These are phyloP conservation scores for Lucilia cuprina DNA, from an alignment of 1,140 invertebrate species.

Conservation along the genomic window DNA sequence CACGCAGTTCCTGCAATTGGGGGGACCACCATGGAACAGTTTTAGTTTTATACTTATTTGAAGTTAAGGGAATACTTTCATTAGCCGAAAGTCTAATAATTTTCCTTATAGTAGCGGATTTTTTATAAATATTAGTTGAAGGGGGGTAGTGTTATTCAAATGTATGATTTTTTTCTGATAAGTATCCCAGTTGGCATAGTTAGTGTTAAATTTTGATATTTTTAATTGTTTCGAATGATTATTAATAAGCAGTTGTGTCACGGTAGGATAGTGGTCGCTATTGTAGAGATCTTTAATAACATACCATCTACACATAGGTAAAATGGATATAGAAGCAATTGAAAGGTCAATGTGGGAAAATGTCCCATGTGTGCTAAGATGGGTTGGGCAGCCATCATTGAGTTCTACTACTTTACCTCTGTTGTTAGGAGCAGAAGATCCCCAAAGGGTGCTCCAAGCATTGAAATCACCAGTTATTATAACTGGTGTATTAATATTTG, in stretches of 20 bases:
- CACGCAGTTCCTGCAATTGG: neutral
- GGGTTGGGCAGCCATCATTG: neutral
- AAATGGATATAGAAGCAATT: neutral
- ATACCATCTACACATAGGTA: neutral
- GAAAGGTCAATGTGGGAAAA: no score
- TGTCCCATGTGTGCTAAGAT: no score
- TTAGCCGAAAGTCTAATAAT: neutral
- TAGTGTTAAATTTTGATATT: neutral
- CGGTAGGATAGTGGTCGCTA: no score
- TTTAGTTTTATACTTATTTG: neutral
- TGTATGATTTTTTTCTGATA: neutral
- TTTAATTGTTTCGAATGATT: neutral
- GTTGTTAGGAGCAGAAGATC: neutral
- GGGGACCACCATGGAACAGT: neutral
- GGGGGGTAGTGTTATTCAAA: neutral
- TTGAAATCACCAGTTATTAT: neutral
- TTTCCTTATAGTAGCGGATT: neutral
- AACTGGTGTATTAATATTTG: neutral
- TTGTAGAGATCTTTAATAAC: neutral
- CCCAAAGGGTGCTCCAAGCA: neutral
- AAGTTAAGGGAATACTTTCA: neutral
- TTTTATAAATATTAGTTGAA: neutral
- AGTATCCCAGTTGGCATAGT: neutral
- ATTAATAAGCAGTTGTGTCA: neutral
- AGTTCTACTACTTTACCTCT: neutral